Evolutionary conservation across 2,113 vertebrate species (phyloP).

Genomic region (Dasyprocta punctata): DNA sequence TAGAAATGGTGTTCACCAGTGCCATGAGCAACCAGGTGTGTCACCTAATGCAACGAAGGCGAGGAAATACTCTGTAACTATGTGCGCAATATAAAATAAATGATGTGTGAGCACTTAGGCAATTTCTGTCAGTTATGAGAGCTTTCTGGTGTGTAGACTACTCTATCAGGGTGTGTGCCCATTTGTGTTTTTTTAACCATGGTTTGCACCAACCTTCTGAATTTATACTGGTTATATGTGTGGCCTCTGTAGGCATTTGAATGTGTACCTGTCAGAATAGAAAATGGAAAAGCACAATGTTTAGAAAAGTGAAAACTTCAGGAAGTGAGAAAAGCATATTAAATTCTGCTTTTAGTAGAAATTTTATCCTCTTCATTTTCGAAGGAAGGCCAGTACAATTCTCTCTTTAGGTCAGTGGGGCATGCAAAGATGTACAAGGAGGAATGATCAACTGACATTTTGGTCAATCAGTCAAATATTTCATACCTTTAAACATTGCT

Average conservation of each 20-base stretch:
- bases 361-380: neutral
- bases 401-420: neutral
- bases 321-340: neutral
- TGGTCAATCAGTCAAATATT: neutral
- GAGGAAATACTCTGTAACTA: neutral
- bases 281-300: neutral
- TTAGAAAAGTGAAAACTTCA: neutral
- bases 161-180: rapidly evolving
- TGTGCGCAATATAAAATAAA: neutral
- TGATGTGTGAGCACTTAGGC: neutral
- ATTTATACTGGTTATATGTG: neutral
- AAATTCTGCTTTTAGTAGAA: neutral
- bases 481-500: neutral
- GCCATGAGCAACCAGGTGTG: neutral
- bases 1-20: neutral
- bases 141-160: neutral
- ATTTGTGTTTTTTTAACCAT: no score
- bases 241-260: neutral
- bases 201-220: neutral
- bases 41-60: neutral
- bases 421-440: neutral
- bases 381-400: neutral
- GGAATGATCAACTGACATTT: neutral
- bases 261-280: neutral
- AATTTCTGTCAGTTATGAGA: neutral